These are phyloP conservation scores for Nephrocerus scutellatus DNA, from an alignment of 2,888 invertebrate genomes.

Conservation along the genomic window DNA sequence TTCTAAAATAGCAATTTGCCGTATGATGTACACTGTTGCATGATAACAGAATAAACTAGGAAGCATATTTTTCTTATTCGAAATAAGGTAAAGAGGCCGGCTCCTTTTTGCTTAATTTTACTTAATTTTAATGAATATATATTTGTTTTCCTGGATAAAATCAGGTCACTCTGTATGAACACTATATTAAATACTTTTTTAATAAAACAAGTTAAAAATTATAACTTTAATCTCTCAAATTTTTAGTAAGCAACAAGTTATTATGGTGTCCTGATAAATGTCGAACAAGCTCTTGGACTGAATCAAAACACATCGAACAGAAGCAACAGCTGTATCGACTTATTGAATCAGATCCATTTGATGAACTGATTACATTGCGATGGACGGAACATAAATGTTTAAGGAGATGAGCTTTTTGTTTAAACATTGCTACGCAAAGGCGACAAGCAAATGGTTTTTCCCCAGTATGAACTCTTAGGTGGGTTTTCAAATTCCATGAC, in stretches of 20 bases:
- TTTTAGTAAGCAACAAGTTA: slow-evolving; percentile 78
- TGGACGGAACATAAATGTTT: slow-evolving; percentile 86
- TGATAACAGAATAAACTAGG: too few relatives aligned
- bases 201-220: background rate
- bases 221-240: slow-evolving; percentile 67
- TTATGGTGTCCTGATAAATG: slow-evolving; percentile 85
- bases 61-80: too few relatives aligned
- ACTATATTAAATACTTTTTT: slow-evolving; percentile 1
- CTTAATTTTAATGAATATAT: too few relatives aligned
- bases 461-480: slow-evolving; percentile 79
- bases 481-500: slow-evolving; percentile 89
- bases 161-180: too few relatives aligned
- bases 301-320: slow-evolving; percentile 78
- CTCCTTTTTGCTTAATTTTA: too few relatives aligned
- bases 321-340: slow-evolving; percentile 81
- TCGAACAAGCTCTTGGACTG: slow-evolving; percentile 76
- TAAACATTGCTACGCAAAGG: slow-evolving; percentile 85
- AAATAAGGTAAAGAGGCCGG: too few relatives aligned
- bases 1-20: too few relatives aligned
- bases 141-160: too few relatives aligned
- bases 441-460: slow-evolving; percentile 86
- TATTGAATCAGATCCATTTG: slow-evolving; percentile 63
- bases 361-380: slow-evolving; percentile 71
- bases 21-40: too few relatives aligned
- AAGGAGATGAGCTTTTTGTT: slow-evolving; percentile 79